Conservation (phyloP, 2,888 invertebrate genomes). For the Homarus gammarus region DNA sequence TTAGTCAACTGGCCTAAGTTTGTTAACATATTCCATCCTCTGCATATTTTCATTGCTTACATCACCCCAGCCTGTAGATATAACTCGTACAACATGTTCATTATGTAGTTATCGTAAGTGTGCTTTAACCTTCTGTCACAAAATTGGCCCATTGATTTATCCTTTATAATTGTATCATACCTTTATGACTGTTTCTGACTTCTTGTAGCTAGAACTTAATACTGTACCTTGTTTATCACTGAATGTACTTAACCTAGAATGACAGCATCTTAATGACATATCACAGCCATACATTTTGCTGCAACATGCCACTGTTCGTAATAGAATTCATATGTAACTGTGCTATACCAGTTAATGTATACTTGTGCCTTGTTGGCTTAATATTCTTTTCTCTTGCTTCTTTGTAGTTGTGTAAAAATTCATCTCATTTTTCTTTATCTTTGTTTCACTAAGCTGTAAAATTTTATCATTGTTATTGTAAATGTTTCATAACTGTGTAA, state of each 20-base stretch:
- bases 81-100: background rate
- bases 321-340: background rate
- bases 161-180: background rate
- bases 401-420: background rate
- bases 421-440: background rate
- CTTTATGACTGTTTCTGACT: conserved; percentile 4
- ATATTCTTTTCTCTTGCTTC: background rate
- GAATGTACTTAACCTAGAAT: background rate
- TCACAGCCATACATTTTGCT: background rate
- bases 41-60: conserved; percentile 9
- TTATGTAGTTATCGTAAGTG: conserved; percentile 22
- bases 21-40: background rate
- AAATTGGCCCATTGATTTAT: background rate
- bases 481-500: background rate
- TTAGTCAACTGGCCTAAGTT: background rate
- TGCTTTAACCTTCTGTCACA: background rate
- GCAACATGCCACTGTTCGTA: background rate
- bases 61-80: background rate
- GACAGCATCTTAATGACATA: background rate
- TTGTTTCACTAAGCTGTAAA: background rate
- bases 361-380: background rate
- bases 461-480: background rate
- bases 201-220: conserved; percentile 6
- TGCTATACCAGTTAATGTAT: background rate
- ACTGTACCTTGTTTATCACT: background rate